phyloP scores from a whole-genome alignment of 2,113 vertebrate species.

The Ophthalmolycus amberensis region DNA sequence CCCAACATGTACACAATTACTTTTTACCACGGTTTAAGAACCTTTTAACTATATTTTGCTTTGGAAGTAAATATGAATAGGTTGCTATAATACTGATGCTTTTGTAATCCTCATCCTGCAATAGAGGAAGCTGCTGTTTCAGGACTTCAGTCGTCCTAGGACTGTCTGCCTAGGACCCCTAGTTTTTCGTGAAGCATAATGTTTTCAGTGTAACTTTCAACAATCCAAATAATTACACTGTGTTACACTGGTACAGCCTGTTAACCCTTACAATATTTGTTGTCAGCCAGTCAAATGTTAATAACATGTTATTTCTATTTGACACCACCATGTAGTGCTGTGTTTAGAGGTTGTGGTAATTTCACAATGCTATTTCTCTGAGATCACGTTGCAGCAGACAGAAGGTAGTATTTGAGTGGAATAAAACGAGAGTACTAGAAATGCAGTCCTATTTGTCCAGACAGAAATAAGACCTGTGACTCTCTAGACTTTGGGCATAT shows the following conservation, averaged over 20 bases:
- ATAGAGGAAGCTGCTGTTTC: neutral
- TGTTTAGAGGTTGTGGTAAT: neutral
- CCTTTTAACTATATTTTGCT: neutral
- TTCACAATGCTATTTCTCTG: neutral
- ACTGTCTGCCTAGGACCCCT: neutral
- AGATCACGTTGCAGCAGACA: neutral
- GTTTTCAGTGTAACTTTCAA: too few relatives aligned
- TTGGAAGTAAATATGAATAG: neutral
- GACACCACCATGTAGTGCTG: neutral
- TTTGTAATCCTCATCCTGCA: neutral
- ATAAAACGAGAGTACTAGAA: neutral
- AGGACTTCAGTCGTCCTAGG: neutral
- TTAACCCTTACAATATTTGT: too few relatives aligned
- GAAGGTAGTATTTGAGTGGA: neutral
- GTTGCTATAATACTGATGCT: neutral
- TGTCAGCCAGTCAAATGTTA: too few relatives aligned
- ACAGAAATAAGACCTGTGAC: slow-evolving; percentile 36
- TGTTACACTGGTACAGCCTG: too few relatives aligned
- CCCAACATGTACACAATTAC: neutral
- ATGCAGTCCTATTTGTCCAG: neutral
- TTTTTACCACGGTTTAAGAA: neutral
- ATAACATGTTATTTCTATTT: too few relatives aligned
- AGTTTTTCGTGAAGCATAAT: neutral
- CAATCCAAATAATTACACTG: neutral
- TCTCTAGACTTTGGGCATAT: slow-evolving; percentile 12